phyloP scores from a whole-genome alignment of 2,797 vertebrate genomes.

The Notamacropus eugenii region DNA sequence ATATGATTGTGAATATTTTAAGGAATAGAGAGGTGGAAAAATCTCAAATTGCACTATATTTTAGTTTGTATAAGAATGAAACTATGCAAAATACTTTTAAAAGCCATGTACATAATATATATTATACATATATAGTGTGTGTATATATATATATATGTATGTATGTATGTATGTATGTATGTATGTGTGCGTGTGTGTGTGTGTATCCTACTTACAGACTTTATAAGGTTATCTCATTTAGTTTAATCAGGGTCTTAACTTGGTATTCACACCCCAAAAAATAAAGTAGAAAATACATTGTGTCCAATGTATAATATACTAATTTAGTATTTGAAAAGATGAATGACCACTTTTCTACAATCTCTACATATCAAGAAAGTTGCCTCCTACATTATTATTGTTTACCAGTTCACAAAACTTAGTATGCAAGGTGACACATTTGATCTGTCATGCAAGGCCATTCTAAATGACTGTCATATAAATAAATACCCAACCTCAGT shows the following conservation, averaged over 20 bases:
- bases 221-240: constrained; percentile 4
- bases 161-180: fast-evolving
- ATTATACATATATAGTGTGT: no score
- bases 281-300: constrained; percentile 21
- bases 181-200: no score
- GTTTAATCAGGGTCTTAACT: background rate
- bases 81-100: constrained; percentile 44
- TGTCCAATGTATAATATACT: constrained; percentile 19
- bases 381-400: background rate
- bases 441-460: constrained; percentile 2
- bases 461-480: background rate
- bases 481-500: background rate
- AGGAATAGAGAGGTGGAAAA: background rate
- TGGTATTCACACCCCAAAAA: constrained; percentile 45
- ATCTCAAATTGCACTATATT: background rate
- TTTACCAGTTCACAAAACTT: constrained; percentile 11
- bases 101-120: background rate
- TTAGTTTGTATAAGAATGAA: constrained; percentile 28
- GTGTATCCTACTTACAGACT: constrained; percentile 35
- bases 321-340: constrained; percentile 48
- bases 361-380: constrained; percentile 12
- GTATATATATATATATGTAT: no score
- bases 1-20: constrained; percentile 24
- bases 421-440: background rate
- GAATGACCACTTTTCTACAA: constrained; percentile 15